Base-by-base conservation (phyloP, 2,888 invertebrate genomes). In the Tiphia femorata region DNA sequence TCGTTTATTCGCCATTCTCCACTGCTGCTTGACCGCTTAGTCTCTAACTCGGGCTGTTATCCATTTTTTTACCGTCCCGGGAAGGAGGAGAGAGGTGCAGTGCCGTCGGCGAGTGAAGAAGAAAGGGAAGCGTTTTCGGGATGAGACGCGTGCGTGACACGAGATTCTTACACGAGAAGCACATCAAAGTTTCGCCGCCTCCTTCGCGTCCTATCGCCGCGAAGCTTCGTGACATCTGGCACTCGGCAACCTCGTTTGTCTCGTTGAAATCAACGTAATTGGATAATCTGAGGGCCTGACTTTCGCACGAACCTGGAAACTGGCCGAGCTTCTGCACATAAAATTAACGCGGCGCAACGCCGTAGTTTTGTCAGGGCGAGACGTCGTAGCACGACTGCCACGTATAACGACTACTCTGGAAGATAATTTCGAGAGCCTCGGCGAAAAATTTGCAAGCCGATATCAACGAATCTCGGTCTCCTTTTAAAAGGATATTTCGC, bases 241-340 rank as follows among this genome's bases (percentile, higher is more conserved):
- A 78, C 75, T 79, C 77, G 78, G 73, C 73, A 77, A 71, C 57
- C 78, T 78, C 71, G 78, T 80, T 79, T 76, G 77, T 80, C 77
- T 73, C 70, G 73, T 73, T 74, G 67, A 78, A 79, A 79, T 78
- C 75, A 67, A 64, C 66, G 74, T 79, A 80, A 81, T 79, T 81
- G 79, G 79, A 76, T 76, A 79, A 79, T 76, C 69, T 70, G 40
- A 44, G 38, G 40, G 61, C 51, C 63, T 50, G 60, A 69, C 70
- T 75, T 72, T 74, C 73, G 69, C 74, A 63, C 68, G 62, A 62
- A 57, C 49, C 58, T 54, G 17, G 23, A 41, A 38, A 27, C 21
- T 29, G n/a, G n/a, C 14, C 16, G 33, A 27, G 49, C 40, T 49
- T 25, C 20, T 8, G 40, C 37, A 29, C 14, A 17, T 7, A 17